Evolutionary conservation across 2,888 invertebrate genomes (phyloP).

Genomic region (Choristoneura rosaceana): DNA sequence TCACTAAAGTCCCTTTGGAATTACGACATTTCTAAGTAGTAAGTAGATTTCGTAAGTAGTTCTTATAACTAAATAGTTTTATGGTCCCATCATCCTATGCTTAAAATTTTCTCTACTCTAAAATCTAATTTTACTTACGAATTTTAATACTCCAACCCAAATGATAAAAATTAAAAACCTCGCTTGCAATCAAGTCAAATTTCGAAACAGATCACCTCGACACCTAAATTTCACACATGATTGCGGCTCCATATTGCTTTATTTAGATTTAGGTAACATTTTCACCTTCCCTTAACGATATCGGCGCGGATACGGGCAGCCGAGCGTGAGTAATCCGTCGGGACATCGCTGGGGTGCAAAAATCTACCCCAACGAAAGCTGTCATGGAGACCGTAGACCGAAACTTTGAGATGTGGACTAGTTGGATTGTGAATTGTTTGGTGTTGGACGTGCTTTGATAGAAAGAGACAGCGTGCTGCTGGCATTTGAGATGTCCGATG

Average conservation of each 20-base stretch:
- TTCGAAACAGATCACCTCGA: constrained; percentile 32
- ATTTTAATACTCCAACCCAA: neutral
- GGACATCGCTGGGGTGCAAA: constrained; percentile 65
- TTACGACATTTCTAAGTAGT: too few relatives aligned
- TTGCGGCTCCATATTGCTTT: constrained; percentile 55
- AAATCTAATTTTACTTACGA: too few relatives aligned
- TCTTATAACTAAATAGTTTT: too few relatives aligned
- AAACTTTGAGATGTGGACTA: neutral
- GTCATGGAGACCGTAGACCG: constrained; percentile 41
- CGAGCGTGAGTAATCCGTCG: constrained; percentile 72
- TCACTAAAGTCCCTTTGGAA: too few relatives aligned
- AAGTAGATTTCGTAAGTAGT: too few relatives aligned
- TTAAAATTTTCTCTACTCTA: too few relatives aligned
- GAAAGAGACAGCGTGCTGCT: constrained; percentile 1
- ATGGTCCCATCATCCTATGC: too few relatives aligned
- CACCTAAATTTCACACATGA: constrained; percentile 69
- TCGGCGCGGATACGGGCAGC: constrained; percentile 59
- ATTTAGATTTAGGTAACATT: constrained; percentile 48
- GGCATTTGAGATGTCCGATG: neutral
- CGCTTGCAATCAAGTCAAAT: constrained; percentile 9
- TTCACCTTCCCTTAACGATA: constrained; percentile 40
- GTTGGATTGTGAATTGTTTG: constrained; percentile 1
- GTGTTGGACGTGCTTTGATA: neutral
- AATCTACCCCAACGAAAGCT: constrained; percentile 46
- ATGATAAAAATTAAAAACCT: constrained; percentile 1